Conservation (phyloP, 2,113 vertebrate species). For the Dasyornis broadbenti region DNA sequence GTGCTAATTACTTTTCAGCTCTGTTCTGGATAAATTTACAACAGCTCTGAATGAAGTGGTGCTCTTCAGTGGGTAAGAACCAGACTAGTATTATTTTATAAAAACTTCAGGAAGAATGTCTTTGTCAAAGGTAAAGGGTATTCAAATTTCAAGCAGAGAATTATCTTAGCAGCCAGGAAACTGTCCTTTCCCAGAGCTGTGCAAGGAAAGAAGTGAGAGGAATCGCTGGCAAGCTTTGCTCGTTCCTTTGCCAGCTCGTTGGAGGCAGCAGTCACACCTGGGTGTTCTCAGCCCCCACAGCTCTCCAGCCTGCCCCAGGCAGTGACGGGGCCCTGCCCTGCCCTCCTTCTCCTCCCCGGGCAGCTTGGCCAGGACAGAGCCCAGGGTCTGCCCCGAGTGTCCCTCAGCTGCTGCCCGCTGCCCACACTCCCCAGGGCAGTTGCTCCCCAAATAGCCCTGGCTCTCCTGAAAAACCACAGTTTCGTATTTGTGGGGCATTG, state of each 20-base stretch:
- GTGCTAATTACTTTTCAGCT: background rate
- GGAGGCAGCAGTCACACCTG: background rate
- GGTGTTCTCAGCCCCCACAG: background rate
- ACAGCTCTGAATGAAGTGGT: background rate
- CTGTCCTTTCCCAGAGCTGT: background rate
- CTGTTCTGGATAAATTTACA: background rate
- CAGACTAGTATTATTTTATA: background rate
- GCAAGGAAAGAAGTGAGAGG: background rate
- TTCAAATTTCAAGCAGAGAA: background rate
- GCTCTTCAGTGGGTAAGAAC: background rate
- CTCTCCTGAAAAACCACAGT: background rate
- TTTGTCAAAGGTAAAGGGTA: background rate
- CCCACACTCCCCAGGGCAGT: accelerated
- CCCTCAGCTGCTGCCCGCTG: too few species aligned
- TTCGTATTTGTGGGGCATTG: too few species aligned
- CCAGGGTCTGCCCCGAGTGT: too few species aligned
- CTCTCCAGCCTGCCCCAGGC: background rate
- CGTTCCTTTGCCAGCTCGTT: background rate
- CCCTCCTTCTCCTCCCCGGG: background rate
- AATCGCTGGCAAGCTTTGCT: background rate
- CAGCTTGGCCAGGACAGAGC: accelerated
- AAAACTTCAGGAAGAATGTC: background rate
- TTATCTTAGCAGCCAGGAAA: background rate
- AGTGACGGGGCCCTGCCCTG: background rate
- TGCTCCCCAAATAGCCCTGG: background rate